Evolutionary conservation across 2,888 invertebrate species (phyloP).

Genomic region (Dioctria rufipes): DNA sequence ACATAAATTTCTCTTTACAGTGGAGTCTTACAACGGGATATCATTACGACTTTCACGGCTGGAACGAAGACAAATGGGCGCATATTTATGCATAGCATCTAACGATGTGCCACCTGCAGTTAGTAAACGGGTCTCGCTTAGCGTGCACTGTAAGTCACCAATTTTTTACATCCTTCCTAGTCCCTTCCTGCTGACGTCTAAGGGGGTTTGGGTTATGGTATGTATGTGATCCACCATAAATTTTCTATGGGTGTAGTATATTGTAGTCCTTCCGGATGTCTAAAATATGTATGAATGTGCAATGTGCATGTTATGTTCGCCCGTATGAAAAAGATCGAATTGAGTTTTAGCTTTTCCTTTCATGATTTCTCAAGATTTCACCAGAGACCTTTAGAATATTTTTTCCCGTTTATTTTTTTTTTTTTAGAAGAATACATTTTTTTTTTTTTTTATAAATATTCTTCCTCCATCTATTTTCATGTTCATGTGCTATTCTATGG

Average conservation of each 20-base stretch:
- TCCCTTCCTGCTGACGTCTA: neutral
- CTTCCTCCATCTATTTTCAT: conserved; percentile 14
- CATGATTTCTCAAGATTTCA: conserved; percentile 15
- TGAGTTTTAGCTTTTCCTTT: conserved; percentile 2
- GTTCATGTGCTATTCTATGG: conserved; percentile 30
- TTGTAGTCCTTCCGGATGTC: neutral
- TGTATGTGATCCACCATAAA: conserved; percentile 12
- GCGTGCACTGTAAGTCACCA: conserved; percentile 88
- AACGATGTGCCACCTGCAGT: conserved; percentile 94
- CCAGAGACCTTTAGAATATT: conserved; percentile 2
- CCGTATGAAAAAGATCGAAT: neutral
- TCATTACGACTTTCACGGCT: conserved; percentile 82
- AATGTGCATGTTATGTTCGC: neutral
- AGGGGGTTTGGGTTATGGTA: neutral
- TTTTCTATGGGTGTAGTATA: neutral
- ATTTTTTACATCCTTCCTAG: conserved; percentile 23
- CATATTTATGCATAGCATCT: conserved; percentile 92
- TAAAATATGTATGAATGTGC: neutral
- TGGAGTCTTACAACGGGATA: conserved; percentile 84
- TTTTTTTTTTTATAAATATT: neutral
- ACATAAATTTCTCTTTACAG: conserved; percentile 69
- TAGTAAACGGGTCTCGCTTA: conserved; percentile 88
- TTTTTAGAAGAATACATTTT: conserved; percentile 17
- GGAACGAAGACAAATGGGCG: conserved; percentile 91
- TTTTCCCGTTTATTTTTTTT: neutral